Evolutionary conservation across 2,888 invertebrate genomes (phyloP).

Genomic region (Macaria notata): DNA sequence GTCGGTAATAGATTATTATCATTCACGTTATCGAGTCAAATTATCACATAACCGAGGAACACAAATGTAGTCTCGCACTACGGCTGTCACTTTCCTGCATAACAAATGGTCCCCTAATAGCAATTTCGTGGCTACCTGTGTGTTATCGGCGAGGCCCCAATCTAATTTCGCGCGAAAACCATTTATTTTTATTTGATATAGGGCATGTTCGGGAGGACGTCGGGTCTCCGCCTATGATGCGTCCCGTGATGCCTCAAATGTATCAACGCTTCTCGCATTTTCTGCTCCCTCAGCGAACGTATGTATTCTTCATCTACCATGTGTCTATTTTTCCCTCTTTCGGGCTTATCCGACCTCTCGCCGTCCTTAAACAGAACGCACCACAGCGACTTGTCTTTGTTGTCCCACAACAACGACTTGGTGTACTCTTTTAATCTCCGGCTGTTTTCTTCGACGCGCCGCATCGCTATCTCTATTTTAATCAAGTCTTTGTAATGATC

Average conservation of each 20-base stretch:
- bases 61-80: constrained; percentile 26
- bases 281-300: constrained; percentile 66
- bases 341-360: constrained; percentile 56
- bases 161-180: constrained; percentile 34
- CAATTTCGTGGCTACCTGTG: constrained; percentile 26
- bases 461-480: constrained; percentile 80
- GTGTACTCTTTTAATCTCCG: constrained; percentile 77
- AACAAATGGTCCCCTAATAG: constrained; percentile 35
- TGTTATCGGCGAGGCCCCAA: constrained; percentile 28
- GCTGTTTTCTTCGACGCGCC: constrained; percentile 77
- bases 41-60: constrained; percentile 25
- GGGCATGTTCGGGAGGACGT: constrained; percentile 61
- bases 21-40: constrained; percentile 24
- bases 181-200: constrained; percentile 63
- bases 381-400: constrained; percentile 78
- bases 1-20: constrained; percentile 13
- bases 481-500: constrained; percentile 79
- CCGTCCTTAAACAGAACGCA: constrained; percentile 78
- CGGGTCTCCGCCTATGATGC: constrained; percentile 68
- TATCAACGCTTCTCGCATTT: constrained; percentile 69
- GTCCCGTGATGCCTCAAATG: constrained; percentile 73
- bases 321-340: constrained; percentile 54
- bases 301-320: constrained; percentile 67
- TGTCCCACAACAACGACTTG: constrained; percentile 76
- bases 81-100: constrained; percentile 26